phyloP scores from a whole-genome alignment of 2,113 vertebrate species.

The Ophiodon elongatus region DNA sequence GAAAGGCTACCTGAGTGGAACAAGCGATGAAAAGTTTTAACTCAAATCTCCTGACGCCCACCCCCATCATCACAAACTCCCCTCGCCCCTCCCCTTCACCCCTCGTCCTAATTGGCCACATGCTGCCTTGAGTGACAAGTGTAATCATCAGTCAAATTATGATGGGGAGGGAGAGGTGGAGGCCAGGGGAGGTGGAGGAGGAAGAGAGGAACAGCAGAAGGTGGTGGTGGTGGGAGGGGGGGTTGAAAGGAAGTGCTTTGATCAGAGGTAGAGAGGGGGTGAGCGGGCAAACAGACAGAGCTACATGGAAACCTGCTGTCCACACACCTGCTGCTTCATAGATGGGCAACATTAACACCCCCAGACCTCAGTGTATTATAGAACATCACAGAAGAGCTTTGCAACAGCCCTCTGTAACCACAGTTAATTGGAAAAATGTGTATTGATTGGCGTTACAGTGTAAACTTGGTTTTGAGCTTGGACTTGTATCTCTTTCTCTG shows the following conservation, averaged over 20 bases:
- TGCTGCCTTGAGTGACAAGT: constrained; percentile 87
- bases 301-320: constrained; percentile 82
- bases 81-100: constrained; percentile 49
- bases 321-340: constrained; percentile 80
- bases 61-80: constrained; percentile 36
- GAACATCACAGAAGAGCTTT: constrained; percentile 31
- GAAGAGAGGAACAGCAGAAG: constrained; percentile 66
- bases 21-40: constrained; percentile 55
- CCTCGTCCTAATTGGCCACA: constrained; percentile 85
- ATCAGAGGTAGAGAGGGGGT: constrained; percentile 75
- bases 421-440: neutral
- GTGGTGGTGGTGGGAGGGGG: constrained; percentile 41
- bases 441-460: constrained; percentile 5
- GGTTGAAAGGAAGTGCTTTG: constrained; percentile 77
- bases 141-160: constrained; percentile 89
- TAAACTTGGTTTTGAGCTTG: constrained; percentile 35
- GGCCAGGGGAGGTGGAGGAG: constrained; percentile 55
- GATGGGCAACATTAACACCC: constrained; percentile 63
- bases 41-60: constrained; percentile 28
- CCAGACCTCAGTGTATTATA: constrained; percentile 26
- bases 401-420: neutral
- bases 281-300: constrained; percentile 70
- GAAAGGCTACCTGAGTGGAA: constrained; percentile 57
- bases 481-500: constrained; percentile 2
- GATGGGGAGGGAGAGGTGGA: constrained; percentile 59